Conservation (phyloP, 2,113 vertebrate species). For the Prolemur simus region DNA sequence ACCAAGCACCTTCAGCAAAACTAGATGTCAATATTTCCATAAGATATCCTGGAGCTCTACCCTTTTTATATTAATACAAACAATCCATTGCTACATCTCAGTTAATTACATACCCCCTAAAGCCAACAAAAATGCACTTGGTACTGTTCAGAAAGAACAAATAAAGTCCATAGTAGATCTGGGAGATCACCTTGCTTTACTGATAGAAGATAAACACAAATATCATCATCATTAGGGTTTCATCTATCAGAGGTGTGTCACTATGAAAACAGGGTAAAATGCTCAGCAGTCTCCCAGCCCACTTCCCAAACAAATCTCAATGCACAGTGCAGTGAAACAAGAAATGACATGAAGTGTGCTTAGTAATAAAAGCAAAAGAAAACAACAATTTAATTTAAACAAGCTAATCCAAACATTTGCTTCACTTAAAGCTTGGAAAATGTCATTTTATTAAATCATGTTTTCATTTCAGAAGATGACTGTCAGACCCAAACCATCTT, state of each 20-base stretch:
- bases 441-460: slow-evolving; percentile 57
- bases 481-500: slow-evolving; percentile 10
- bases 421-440: slow-evolving; percentile 55
- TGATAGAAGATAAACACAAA: neutral
- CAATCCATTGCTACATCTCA: neutral
- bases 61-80: neutral
- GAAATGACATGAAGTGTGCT: neutral
- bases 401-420: slow-evolving; percentile 2
- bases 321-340: neutral
- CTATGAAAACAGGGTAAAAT: neutral
- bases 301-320: neutral
- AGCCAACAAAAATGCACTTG: neutral
- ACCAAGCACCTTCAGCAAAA: neutral
- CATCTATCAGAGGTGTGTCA: neutral
- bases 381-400: slow-evolving; percentile 64
- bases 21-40: neutral
- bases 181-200: neutral
- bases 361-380: slow-evolving; percentile 41
- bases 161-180: neutral
- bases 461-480: slow-evolving; percentile 64
- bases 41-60: neutral
- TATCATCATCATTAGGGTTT: neutral
- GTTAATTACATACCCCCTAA: neutral
- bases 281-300: neutral
- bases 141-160: neutral